These are phyloP conservation scores for Hydractinia echinata DNA, from an alignment of 30 jellyfish, hydroid and myxozoan species.

Conservation along the genomic window DNA sequence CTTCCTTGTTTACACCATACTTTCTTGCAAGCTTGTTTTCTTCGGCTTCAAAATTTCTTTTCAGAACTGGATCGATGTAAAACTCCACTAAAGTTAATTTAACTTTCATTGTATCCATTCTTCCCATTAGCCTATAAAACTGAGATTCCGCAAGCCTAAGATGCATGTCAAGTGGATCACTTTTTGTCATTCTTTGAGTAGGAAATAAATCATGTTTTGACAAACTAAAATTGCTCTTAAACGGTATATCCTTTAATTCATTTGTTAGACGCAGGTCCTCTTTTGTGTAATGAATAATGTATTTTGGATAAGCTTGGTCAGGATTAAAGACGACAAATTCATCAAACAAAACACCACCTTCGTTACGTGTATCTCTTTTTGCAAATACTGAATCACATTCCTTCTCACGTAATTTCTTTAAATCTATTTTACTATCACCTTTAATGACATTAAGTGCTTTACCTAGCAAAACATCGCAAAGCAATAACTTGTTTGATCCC, in stretches of 20 bases:
- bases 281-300: slow-evolving; percentile 36
- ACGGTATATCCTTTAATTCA: slow-evolving; percentile 2
- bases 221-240: neutral
- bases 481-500: slow-evolving; percentile 48
- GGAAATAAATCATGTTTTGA: neutral
- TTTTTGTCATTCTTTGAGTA: slow-evolving; percentile 22
- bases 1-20: neutral
- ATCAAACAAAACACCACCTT: slow-evolving; percentile 62
- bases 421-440: slow-evolving; percentile 20
- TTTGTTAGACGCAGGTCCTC: slow-evolving; percentile 26
- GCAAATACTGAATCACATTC: slow-evolving; percentile 57
- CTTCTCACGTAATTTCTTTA: slow-evolving; percentile 16
- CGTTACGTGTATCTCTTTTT: slow-evolving; percentile 34
- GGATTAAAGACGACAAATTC: slow-evolving; percentile 55
- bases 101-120: neutral
- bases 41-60: slow-evolving; percentile 35
- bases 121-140: slow-evolving; percentile 32
- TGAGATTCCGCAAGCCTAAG: slow-evolving; percentile 56
- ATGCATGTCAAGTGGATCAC: slow-evolving; percentile 40
- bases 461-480: slow-evolving; percentile 63
- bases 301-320: slow-evolving; percentile 59
- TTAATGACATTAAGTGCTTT: slow-evolving; percentile 29
- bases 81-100: slow-evolving; percentile 19
- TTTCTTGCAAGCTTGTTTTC: slow-evolving; percentile 12
- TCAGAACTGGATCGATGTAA: slow-evolving; percentile 28